These are phyloP conservation scores for Ecliptopera silaceata DNA, from an alignment of 2,888 invertebrate genomes.

Conservation along the genomic window DNA sequence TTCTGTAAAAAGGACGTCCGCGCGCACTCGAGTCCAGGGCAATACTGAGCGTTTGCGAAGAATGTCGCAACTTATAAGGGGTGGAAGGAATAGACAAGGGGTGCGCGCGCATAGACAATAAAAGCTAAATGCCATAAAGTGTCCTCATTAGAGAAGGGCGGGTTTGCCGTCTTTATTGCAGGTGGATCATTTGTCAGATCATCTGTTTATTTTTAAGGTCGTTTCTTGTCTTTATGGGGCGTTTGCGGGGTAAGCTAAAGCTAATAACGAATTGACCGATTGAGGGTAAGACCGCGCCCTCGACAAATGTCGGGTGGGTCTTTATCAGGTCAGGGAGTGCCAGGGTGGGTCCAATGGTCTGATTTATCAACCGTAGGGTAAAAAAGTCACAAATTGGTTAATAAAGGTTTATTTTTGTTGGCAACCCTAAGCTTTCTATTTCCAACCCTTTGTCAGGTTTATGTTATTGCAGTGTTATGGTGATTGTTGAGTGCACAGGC, in stretches of 20 bases:
- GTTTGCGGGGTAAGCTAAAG: slow-evolving; percentile 63
- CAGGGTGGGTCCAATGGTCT: slow-evolving; percentile 59
- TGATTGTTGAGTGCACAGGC: slow-evolving; percentile 38
- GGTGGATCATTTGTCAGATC: slow-evolving; percentile 69
- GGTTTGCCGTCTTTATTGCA: slow-evolving; percentile 71
- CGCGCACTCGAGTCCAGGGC: slow-evolving; percentile 53
- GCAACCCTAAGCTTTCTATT: slow-evolving; percentile 28
- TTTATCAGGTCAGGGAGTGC: slow-evolving; percentile 70
- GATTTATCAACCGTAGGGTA: slow-evolving; percentile 65
- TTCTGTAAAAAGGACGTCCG: slow-evolving; percentile 39
- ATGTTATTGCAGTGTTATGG: slow-evolving; percentile 33
- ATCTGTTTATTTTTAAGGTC: slow-evolving; percentile 80
- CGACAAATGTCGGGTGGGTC: slow-evolving; percentile 65
- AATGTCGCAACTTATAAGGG: slow-evolving; percentile 68
- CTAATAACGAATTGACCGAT: slow-evolving; percentile 62
- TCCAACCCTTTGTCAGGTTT: slow-evolving; percentile 36
- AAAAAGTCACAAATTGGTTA: slow-evolving; percentile 60
- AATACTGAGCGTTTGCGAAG: slow-evolving; percentile 56
- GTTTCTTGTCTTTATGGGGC: slow-evolving; percentile 70
- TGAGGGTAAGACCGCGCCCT: slow-evolving; percentile 70
- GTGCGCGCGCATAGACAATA: slow-evolving; percentile 79
- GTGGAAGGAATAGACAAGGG: slow-evolving; percentile 46
- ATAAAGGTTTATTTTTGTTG: slow-evolving; percentile 47
- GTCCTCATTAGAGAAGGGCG: slow-evolving; percentile 80
- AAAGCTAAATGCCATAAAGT: slow-evolving; percentile 76